Conservation (phyloP, 2,797 vertebrate species). For the Geotria australis region DNA sequence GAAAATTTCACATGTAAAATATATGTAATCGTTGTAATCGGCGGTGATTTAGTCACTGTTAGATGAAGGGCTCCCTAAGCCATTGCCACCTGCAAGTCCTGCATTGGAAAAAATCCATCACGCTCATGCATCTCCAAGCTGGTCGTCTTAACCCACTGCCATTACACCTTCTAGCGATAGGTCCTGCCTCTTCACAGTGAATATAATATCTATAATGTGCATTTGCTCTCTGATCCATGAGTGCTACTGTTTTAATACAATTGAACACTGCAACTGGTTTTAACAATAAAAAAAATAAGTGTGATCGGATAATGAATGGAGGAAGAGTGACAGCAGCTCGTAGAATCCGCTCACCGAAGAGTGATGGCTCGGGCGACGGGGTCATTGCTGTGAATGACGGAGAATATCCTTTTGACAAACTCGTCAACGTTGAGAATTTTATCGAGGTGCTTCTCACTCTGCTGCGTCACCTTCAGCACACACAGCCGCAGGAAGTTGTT, state of each 20-base stretch:
- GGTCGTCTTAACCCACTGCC: too few relatives aligned
- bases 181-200: too few relatives aligned
- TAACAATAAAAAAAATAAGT: not conserved
- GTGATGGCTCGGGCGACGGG: constrained; percentile 89
- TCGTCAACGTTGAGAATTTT: constrained; percentile 97
- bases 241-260: not conserved
- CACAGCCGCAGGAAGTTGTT: constrained; percentile 88
- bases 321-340: too few relatives aligned
- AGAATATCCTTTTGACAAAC: constrained; percentile 89
- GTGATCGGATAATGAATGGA: too few relatives aligned
- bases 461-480: constrained; percentile 88
- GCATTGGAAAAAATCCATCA: not conserved
- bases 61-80: not conserved
- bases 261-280: not conserved
- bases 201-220: too few relatives aligned
- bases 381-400: constrained; percentile 92
- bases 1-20: not conserved
- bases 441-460: constrained; percentile 94
- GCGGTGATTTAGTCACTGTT: not conserved
- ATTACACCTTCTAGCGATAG: too few relatives aligned
- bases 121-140: too few relatives aligned
- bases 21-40: not conserved
- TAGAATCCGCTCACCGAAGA: constrained; percentile 23
- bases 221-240: too few relatives aligned
- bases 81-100: not conserved